These are phyloP conservation scores for Notodonta ziczac DNA, from an alignment of 2,888 invertebrate genomes.

Conservation along the genomic window DNA sequence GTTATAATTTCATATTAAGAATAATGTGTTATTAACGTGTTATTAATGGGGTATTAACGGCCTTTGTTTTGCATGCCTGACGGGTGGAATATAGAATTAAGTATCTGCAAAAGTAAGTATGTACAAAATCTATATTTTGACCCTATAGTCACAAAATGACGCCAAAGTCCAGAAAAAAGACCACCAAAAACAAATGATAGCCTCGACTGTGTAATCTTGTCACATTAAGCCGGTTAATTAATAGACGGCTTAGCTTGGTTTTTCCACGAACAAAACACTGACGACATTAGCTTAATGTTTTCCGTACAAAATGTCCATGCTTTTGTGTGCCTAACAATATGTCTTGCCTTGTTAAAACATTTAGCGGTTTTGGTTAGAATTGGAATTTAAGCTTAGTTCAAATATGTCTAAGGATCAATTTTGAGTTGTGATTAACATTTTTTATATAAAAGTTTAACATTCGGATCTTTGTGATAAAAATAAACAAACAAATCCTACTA, in stretches of 20 bases:
- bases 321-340: not conserved
- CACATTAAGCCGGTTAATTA: constrained; percentile 5
- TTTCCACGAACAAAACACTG: not conserved
- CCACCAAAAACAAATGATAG: not conserved
- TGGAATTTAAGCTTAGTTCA: not conserved
- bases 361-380: not conserved
- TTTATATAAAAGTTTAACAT: too few relatives aligned
- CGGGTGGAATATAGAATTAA: too few relatives aligned
- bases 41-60: too few relatives aligned
- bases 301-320: constrained; percentile 1
- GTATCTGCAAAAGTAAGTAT: too few relatives aligned
- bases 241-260: constrained; percentile 1
- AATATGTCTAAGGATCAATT: not conserved
- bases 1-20: too few relatives aligned
- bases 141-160: too few relatives aligned
- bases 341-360: constrained; percentile 1
- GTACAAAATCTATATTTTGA: not conserved
- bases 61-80: too few relatives aligned
- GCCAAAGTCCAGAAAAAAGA: not conserved
- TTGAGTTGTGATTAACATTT: too few relatives aligned
- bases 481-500: too few relatives aligned
- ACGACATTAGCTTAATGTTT: constrained; percentile 3
- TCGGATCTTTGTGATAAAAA: too few relatives aligned
- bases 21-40: too few relatives aligned
- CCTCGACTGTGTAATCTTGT: constrained; percentile 4